Base-by-base conservation (phyloP, 37 sponge, comb jelly and placozoan species). In the Dysidea cf. avara region DNA sequence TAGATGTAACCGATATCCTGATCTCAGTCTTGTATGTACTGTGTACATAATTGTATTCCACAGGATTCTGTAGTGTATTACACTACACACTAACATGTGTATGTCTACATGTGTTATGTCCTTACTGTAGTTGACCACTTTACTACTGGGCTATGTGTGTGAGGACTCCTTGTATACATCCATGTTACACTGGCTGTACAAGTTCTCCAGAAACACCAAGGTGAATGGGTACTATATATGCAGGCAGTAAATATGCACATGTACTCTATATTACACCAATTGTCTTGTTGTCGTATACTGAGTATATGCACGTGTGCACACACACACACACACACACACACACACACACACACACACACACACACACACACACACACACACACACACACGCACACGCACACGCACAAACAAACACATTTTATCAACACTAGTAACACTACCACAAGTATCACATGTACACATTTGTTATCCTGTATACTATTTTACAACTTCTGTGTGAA, bases 171-270 rank as follows among this genome's bases (percentile, higher is more conserved):
- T 55, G 36, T 89, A 76, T 54, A 69, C 82, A 24, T 39, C 47
- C 61, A 47, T 89, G 50, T 0, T 84, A 57, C 77, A 80, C 7
- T 89, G 90, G 90, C 30, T 89, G 26, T 80, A 84, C 76, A 79
- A 74, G 55, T 68, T 81, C 53, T 84, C 86, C 12, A 74, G 81
- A 24, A 89, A 89, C 61, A 76, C 66, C 33, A 89, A 89, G 77
- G 66, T 67, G 24, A 16, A 59, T 64, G 28, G 11, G 4, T 14
- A 46, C 34, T 20, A 38, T 36, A 47, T 57, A 47, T 57, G 29
- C 22, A 60, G n/a, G 39, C 34, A 28, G 25, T 16, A 64, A 30
- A 57, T 9, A 26, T 30, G 12, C n/a, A 28, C 51, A 38, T 65
- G 77, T 66, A 47, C 34, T 25, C 11, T 16, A 64, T 48, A 57